Base-by-base conservation (phyloP, 1,140 invertebrate genomes). In the Leptinotarsa undecemlineata region DNA sequence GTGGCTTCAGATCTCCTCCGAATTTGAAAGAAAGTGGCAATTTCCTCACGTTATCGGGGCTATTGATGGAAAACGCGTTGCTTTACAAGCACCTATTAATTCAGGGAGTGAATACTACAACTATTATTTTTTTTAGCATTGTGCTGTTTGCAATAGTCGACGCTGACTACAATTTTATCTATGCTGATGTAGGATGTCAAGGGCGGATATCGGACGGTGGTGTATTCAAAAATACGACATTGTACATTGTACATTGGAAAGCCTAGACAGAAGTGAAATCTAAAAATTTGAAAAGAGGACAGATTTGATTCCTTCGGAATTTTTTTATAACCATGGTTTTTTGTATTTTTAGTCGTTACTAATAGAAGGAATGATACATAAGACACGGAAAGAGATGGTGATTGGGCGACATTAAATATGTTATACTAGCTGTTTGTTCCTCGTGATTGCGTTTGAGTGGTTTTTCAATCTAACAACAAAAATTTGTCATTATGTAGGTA, bases 71-170 rank as follows among this genome's bases (percentile, higher is more conserved):
- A 81, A 82, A 78, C 79, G 80, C 74, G 60, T 78, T 64, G 15
- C 5, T n/a, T 33, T 88, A 47, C 72, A 83, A 78, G 74, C 69
- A 3, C 87, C 87, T 61, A 6, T 60, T 21, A 76, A 84, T 57
- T 83, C 81, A 75, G 87, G 87, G 64, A 79, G 80, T 14, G 74
- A 82, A 17, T 89, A 82, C 84, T 87, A 81, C 51, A 89, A 89
- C 78, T 88, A 89, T 73, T 89, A 89, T 77, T 80, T 26, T 84
- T 76, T 71, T 87, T 80, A 87, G 85, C 69, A 85, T 88, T 68
- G 86, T 89, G 23, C 78, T 89, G 21, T 76, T 89, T 72, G 87
- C 84, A 4, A 63, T 87, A 72, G 84, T 84, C n/a, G 87, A 89
- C 82, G 84, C 82, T 19, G 76, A 88, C 62, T 88, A 87, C 76